Evolutionary conservation across 2,797 vertebrate genomes (phyloP).

Genomic region (Vultur gryphus): DNA sequence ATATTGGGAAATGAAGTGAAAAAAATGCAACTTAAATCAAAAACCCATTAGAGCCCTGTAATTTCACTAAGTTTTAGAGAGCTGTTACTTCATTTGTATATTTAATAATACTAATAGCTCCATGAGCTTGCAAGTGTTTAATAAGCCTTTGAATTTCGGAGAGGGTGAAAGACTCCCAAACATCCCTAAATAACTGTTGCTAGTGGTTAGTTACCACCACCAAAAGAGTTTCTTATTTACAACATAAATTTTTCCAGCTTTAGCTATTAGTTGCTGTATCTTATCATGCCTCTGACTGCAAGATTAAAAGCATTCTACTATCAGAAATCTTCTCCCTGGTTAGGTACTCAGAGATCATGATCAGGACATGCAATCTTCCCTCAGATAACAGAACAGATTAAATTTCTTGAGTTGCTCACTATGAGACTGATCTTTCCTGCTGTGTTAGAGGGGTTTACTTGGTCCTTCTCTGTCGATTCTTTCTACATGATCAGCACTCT

Average conservation of each 20-base stretch:
- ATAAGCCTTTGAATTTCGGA: background rate
- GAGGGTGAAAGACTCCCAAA: background rate
- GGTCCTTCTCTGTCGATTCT: background rate
- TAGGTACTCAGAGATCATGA: background rate
- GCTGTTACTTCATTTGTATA: background rate
- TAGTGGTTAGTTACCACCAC: background rate
- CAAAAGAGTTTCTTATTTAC: background rate
- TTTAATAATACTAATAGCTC: background rate
- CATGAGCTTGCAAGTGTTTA: background rate
- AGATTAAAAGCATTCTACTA: background rate
- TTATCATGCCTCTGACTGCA: background rate
- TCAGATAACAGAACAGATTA: background rate
- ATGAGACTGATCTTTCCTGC: background rate
- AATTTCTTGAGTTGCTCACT: background rate
- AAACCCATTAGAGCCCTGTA: background rate
- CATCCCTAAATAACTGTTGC: background rate
- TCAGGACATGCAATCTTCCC: background rate
- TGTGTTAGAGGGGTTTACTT: background rate
- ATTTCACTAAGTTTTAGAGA: conserved; percentile 10
- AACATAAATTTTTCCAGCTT: background rate
- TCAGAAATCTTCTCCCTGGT: background rate
- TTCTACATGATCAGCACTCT: background rate
- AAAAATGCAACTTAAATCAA: conserved; percentile 15
- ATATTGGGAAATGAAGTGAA: background rate
- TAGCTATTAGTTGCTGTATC: background rate